phyloP scores from a whole-genome alignment of 2,797 vertebrate genomes.

The Loriculus beryllinus region DNA sequence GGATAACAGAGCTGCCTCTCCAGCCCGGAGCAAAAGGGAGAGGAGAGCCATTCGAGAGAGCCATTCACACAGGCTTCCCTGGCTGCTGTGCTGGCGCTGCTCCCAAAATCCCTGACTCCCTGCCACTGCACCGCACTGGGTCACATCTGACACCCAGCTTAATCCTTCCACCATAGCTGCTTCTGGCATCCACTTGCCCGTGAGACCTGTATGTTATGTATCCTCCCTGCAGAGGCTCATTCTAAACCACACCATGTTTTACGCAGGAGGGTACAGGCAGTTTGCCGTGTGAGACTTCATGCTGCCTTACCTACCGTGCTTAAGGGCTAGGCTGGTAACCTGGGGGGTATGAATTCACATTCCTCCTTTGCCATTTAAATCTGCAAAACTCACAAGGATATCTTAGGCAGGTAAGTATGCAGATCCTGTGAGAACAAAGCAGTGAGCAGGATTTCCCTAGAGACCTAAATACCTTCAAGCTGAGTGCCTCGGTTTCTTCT shows the following conservation, averaged over 20 bases:
- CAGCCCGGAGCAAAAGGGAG: background rate
- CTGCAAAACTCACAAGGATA: background rate
- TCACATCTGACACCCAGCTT: too few species aligned
- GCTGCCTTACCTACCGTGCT: background rate
- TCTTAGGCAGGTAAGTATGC: background rate
- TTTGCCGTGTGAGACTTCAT: background rate
- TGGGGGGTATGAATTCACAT: background rate
- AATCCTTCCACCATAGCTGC: background rate
- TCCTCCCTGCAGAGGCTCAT: fast-evolving
- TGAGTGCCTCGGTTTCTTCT: background rate
- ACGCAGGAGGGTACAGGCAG: background rate
- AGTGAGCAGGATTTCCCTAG: background rate
- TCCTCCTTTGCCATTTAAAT: background rate
- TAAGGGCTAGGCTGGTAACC: background rate
- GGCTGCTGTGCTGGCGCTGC: background rate
- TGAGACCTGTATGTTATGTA: background rate
- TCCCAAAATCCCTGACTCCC: background rate
- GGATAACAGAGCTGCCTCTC: background rate
- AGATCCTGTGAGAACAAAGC: background rate
- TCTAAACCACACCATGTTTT: fast-evolving
- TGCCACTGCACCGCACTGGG: fast-evolving
- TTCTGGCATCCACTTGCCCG: background rate
- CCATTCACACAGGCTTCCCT: background rate
- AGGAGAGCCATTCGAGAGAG: background rate
- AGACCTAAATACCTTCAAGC: background rate